Evolutionary conservation across 2,888 invertebrate species (phyloP), one percentile per base, ranked within the genome.

Genomic region (Trichogramma dendrolimi): DNA sequence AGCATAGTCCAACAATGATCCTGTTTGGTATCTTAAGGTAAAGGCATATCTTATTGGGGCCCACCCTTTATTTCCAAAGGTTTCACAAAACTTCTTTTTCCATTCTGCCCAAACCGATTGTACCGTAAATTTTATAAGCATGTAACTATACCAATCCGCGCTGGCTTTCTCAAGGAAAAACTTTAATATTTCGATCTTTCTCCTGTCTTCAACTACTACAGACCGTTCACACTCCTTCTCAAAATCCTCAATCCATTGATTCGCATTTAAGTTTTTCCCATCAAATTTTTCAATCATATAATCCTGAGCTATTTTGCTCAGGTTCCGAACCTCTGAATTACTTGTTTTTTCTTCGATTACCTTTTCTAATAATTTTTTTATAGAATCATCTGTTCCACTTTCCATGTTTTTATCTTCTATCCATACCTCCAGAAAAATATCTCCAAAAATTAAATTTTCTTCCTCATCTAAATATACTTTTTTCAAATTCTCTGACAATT

Each of bases 211-310:
- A 40, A 42, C 54, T 55, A 69, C 62, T 58, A 66, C 62, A 46
- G 67, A 68, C 54, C 68, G 65, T 61, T 53, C 55, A 61, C 70
- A 71, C 58, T 70, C 68, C 43, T 68, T 71, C 58, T 71, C 67
- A 65, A 71, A 70, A 40, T 58, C 65, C 27, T 65, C 65, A 46
- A 70, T 48, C 69, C 68, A 70, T 55, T 68, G 68, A 51, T 65
- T 60, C 11, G 66, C 66, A 61, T 68, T 68, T 38, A 67, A 43
- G 52, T 66, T 52, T 67, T 66, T 69, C 46, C 64, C 57, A 10
- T 51, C 55, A 60, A 67, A 69, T 63, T 69, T 70, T 55, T 70
- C 69, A 27, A 70, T 54, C 58, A 69, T 64, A 56, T 67, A 68
- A 52, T 64, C 43, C 55, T 69, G 64, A 58, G 65, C 60, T 55